Base-by-base conservation (phyloP, 2,113 vertebrate genomes). In the Lipotes vexillifer region DNA sequence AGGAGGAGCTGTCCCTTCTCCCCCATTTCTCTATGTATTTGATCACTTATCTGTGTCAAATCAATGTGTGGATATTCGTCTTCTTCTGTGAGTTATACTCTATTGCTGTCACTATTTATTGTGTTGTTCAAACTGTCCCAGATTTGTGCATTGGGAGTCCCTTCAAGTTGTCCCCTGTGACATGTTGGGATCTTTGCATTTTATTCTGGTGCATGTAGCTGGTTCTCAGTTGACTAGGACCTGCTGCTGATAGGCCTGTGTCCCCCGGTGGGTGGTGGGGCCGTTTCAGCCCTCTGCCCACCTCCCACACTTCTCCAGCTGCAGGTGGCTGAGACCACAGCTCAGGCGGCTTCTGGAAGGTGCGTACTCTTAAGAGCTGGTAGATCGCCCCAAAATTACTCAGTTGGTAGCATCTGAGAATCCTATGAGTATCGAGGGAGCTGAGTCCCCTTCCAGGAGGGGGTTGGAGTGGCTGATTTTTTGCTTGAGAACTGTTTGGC, bases 191-290 rank as follows among this genome's bases (percentile, higher is more conserved):
- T 13, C 68, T 78, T 83, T 31, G 27, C 4, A 4, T 81, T 91
- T 66, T 66, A 18, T 68, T 74, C 15, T 1, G 1, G 33, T 13
- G 1, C 13, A 0, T 21, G 31, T 80, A 5, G 18, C 65, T 33
- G 46, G 49, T 38, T 61, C 88, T 88, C 38, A 6, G 17, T 15
- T 57, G 49, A 52, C 21, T 29, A 36, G 63, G 23, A 12, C 44
- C 69, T 88, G 38, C 86, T 3, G 1, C 12, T 57, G 15, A 27
- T 44, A 31, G 8, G 69, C 41, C 18, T n/a, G 29, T 21, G 17
- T 71, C 74, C n/a, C 0, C 18, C 80, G 13, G 41, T 57, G 31
- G 36, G 33, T 25, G 17, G 69, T 41, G 75, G 52, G 61, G 31
- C 36, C 31, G 0, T 55, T 18, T 27, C 55, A 4, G 12, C 21